Conservation (phyloP, 1,140 invertebrate species). For the Zaprionus taronus region DNA sequence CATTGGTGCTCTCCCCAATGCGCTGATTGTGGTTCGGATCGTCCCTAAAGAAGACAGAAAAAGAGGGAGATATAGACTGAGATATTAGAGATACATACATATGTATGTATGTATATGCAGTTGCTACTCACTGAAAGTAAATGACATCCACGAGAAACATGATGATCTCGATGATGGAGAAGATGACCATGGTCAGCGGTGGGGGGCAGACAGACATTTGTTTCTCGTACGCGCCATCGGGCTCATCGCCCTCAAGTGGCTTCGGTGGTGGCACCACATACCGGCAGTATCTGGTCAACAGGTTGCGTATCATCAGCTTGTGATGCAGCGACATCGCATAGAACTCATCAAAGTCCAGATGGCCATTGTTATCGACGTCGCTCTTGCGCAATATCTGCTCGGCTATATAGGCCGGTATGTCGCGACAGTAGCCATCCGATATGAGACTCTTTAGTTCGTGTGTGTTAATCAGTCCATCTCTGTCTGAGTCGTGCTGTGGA, state of each 20-base stretch:
- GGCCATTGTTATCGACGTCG: constrained; percentile 90
- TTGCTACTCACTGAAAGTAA: constrained; percentile 76
- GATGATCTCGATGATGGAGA: constrained; percentile 89
- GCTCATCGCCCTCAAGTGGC: constrained; percentile 84
- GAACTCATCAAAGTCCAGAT: constrained; percentile 92
- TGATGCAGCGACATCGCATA: constrained; percentile 89
- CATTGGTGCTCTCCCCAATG: constrained; percentile 85
- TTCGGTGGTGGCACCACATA: constrained; percentile 86
- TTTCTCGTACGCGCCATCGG: constrained; percentile 92
- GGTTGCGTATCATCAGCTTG: constrained; percentile 87
- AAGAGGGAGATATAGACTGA: background rate
- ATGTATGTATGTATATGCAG: no score
- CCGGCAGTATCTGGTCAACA: constrained; percentile 86
- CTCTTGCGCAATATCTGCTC: constrained; percentile 89
- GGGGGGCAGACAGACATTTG: constrained; percentile 94
- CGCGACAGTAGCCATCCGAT: constrained; percentile 87
- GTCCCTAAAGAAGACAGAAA: constrained; percentile 49
- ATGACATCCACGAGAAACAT: constrained; percentile 89
- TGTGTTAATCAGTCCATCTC: constrained; percentile 90
- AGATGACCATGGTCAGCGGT: constrained; percentile 93
- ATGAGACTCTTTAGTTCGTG: constrained; percentile 89
- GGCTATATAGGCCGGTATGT: constrained; percentile 90
- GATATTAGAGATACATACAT: no score
- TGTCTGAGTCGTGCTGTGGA: constrained; percentile 90
- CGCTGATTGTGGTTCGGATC: constrained; percentile 75